Conservation (phyloP, 2,888 invertebrate species). For the Mamestra brassicae region DNA sequence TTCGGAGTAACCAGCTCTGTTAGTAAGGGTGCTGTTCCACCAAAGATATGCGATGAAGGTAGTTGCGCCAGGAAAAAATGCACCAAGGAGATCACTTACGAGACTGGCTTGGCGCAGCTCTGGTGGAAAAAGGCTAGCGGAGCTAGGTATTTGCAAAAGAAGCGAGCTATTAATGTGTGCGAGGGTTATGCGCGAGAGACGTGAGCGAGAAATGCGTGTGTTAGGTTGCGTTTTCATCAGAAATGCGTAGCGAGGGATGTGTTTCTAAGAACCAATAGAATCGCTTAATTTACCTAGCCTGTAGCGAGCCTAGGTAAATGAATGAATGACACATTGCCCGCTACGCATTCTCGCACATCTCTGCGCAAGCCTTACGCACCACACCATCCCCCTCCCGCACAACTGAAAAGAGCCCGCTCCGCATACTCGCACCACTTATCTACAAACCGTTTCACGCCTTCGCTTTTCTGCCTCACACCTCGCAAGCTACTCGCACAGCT, state of each 20-base stretch:
- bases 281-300: no score
- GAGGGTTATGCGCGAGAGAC: not conserved
- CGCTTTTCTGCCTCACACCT: no score
- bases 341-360: no score
- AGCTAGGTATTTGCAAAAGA: not conserved
- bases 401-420: not conserved
- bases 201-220: not conserved
- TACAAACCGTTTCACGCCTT: not conserved
- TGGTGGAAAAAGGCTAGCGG: not conserved
- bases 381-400: no score
- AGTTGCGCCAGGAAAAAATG: not conserved
- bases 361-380: no score
- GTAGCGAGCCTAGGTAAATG: no score
- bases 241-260: no score
- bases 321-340: no score
- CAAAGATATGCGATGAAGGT: not conserved
- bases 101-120: not conserved
- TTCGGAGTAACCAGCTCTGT: constrained; percentile 15
- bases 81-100: not conserved
- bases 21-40: not conserved
- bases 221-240: no score
- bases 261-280: no score
- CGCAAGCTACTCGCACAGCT: not conserved
- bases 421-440: no score
- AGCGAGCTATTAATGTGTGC: not conserved